These are phyloP conservation scores for Crenichthys baileyi DNA, from an alignment of 2,797 vertebrate genomes.

Conservation along the genomic window DNA sequence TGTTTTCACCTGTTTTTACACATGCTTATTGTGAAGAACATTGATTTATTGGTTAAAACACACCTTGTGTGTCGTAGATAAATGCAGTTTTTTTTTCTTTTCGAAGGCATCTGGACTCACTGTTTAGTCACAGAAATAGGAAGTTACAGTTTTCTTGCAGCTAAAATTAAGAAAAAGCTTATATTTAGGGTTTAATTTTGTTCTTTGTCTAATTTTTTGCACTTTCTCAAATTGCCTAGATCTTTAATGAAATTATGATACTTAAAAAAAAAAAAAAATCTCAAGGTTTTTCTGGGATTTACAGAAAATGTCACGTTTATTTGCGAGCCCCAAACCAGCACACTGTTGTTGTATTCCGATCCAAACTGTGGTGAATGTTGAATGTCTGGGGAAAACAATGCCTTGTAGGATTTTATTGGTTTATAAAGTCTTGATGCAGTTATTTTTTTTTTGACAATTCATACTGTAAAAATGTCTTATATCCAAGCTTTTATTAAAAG, in stretches of 20 bases:
- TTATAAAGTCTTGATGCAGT: conserved; percentile 37
- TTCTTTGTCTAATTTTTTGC: conserved; percentile 52
- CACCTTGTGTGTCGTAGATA: neutral
- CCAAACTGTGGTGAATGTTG: conserved; percentile 54
- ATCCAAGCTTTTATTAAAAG: conserved; percentile 76
- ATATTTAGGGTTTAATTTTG: conserved; percentile 48
- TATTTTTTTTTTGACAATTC: conserved; percentile 40
- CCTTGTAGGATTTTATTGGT: conserved; percentile 34
- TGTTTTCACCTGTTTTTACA: conserved; percentile 2
- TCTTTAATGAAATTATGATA: conserved; percentile 74
- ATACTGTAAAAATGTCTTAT: conserved; percentile 64
- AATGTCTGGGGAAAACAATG: conserved; percentile 40
- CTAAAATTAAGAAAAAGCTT: conserved; percentile 46
- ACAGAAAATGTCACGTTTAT: neutral
- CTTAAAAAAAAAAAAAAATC: conserved; percentile 60
- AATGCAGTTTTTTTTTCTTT: neutral
- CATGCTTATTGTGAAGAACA: neutral
- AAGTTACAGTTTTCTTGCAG: conserved; percentile 53
- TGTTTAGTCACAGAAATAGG: conserved; percentile 39
- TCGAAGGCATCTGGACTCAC: conserved; percentile 25
- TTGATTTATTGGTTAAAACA: conserved; percentile 27
- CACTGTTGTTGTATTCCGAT: conserved; percentile 44
- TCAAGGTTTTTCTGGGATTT: conserved; percentile 52
- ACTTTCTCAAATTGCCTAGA: conserved; percentile 71
- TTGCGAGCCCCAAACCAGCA: conserved; percentile 11